Evolutionary conservation across 2,888 invertebrate species (phyloP).

Genomic region (Thecocarcelia acutangulata): DNA sequence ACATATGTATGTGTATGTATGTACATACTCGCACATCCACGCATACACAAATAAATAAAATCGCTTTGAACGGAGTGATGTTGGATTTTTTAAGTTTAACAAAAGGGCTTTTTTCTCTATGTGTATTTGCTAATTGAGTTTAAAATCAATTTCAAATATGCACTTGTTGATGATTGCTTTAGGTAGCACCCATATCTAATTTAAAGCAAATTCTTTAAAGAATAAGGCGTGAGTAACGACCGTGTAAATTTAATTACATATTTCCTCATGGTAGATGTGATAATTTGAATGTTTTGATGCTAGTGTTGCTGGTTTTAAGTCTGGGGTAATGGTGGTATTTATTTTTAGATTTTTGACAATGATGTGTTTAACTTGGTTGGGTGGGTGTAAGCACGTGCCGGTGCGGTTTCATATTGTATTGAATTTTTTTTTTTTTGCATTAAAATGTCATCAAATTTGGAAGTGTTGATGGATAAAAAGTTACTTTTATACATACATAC

Average conservation of each 20-base stretch:
- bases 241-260: slow-evolving; percentile 81
- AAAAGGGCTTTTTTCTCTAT: slow-evolving; percentile 5
- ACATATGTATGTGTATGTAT: too few relatives aligned
- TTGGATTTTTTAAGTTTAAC: slow-evolving; percentile 31
- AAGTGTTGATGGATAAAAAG: slow-evolving; percentile 73
- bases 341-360: not conserved
- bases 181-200: slow-evolving; percentile 11
- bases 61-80: not conserved
- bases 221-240: slow-evolving; percentile 78
- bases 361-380: slow-evolving; percentile 64
- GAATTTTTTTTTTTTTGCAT: slow-evolving; percentile 39
- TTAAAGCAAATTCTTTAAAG: slow-evolving; percentile 2
- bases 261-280: slow-evolving; percentile 61
- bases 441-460: slow-evolving; percentile 62
- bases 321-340: slow-evolving; percentile 45
- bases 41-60: not conserved
- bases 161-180: slow-evolving; percentile 45
- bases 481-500: too few relatives aligned
- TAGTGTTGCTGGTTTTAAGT: slow-evolving; percentile 62
- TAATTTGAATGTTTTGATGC: slow-evolving; percentile 52
- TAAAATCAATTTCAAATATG: slow-evolving; percentile 80
- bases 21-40: not conserved
- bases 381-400: slow-evolving; percentile 70
- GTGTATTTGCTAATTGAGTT: slow-evolving; percentile 80
- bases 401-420: slow-evolving; percentile 64